phyloP scores from a whole-genome alignment of 2,113 vertebrate genomes.

The Ondatra zibethicus region DNA sequence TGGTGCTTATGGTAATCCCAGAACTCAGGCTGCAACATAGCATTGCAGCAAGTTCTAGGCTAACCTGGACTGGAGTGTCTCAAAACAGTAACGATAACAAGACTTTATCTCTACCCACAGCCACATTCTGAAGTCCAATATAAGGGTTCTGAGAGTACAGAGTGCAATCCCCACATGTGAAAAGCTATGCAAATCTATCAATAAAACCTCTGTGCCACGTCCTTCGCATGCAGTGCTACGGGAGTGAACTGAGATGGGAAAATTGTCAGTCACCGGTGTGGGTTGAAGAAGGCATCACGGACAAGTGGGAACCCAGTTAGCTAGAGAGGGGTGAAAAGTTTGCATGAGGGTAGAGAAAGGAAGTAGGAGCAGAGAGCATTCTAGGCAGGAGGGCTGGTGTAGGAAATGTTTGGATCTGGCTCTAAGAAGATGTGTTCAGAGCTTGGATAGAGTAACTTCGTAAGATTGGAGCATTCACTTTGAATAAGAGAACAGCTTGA shows the following conservation, averaged over 20 bases:
- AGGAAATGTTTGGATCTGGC: neutral
- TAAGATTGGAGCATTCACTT: neutral
- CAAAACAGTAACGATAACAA: neutral
- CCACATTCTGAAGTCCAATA: neutral
- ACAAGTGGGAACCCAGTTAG: neutral
- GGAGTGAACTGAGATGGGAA: neutral
- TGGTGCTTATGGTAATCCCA: neutral
- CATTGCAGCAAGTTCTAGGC: neutral
- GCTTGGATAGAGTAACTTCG: neutral
- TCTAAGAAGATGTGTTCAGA: neutral
- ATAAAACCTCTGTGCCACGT: accelerated
- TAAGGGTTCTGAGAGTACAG: neutral
- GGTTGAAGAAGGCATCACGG: neutral
- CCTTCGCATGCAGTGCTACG: neutral
- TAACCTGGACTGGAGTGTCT: neutral
- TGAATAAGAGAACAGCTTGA: neutral
- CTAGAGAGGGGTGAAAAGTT: neutral
- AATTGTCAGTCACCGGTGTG: neutral
- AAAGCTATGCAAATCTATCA: neutral
- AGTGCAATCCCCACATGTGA: neutral
- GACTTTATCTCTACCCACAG: neutral
- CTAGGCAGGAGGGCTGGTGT: neutral
- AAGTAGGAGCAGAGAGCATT: neutral
- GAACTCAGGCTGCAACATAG: neutral
- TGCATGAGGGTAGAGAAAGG: neutral